Conservation (phyloP, 2,113 vertebrate genomes). For the Andinoacara biseriatus region DNA sequence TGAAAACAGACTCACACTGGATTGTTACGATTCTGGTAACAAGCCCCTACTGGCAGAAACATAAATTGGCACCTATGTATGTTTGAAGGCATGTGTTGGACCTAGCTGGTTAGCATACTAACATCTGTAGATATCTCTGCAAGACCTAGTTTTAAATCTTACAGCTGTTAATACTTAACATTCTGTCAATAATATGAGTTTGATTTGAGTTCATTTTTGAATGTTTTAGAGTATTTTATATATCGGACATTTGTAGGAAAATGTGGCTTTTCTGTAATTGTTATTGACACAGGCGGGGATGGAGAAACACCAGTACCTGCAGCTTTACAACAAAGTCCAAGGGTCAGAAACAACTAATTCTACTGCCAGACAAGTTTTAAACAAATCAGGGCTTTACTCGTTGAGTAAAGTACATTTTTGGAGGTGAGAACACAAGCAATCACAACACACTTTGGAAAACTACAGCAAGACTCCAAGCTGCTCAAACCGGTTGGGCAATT, state of each 20-base stretch:
- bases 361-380: slow-evolving; percentile 10
- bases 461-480: not conserved
- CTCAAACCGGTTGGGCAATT: not conserved
- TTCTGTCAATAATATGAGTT: no score
- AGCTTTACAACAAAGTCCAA: slow-evolving; percentile 3
- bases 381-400: slow-evolving; percentile 7
- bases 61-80: no score
- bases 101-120: no score
- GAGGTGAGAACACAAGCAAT: not conserved
- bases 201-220: no score
- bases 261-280: not conserved
- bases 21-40: no score
- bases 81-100: no score
- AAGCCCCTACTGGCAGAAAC: no score
- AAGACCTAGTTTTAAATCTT: no score
- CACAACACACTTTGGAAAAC: not conserved
- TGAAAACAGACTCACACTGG: no score
- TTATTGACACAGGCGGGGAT: not conserved
- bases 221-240: not conserved
- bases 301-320: not conserved
- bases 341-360: not conserved
- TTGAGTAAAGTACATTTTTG: not conserved
- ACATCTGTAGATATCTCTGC: no score
- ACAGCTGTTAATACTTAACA: no score
- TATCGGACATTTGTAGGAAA: not conserved